Percentiles rank a stretch among this genome's conserved stretches.
Conservation (phyloP, 2,113 vertebrate genomes). For the Ellobius talpinus region DNA sequence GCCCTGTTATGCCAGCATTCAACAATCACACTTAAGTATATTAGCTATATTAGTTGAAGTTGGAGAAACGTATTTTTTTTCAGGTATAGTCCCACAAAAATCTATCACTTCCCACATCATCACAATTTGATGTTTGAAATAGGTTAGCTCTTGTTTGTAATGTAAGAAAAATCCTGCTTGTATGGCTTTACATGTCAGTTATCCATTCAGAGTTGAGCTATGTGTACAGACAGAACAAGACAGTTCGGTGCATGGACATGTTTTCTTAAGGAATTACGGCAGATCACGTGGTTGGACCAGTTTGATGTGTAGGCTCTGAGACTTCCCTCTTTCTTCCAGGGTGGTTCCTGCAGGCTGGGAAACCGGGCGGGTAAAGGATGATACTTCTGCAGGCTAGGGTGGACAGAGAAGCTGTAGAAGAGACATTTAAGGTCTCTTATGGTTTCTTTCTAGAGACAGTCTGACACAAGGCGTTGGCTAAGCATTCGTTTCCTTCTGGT, state of each 20-base stretch:
- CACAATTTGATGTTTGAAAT: neutral
- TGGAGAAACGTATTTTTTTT: neutral
- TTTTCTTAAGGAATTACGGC: slow-evolving; percentile 42
- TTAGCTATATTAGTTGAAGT: neutral
- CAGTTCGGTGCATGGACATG: neutral
- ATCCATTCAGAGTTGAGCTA: neutral
- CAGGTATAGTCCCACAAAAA: neutral
- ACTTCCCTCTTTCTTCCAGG: slow-evolving; percentile 37
- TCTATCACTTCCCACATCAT: neutral
- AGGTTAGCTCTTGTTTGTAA: slow-evolving; percentile 4
- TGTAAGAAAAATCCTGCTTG: slow-evolving; percentile 6
- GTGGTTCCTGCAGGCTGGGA: neutral
- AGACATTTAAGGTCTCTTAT: neutral
- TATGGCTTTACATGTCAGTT: neutral
- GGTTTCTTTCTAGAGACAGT: neutral
- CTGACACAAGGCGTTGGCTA: neutral
- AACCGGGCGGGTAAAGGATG: neutral
- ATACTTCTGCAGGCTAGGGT: neutral
- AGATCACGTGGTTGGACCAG: neutral
- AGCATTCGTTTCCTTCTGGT: neutral
- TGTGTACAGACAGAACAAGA: neutral
- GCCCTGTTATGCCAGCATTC: neutral
- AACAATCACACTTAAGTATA: neutral
- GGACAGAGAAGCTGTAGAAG: neutral
- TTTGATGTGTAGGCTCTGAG: slow-evolving; percentile 32